These are phyloP conservation scores for Danio tinwini DNA, from an alignment of 2,797 vertebrate genomes.

Conservation along the genomic window DNA sequence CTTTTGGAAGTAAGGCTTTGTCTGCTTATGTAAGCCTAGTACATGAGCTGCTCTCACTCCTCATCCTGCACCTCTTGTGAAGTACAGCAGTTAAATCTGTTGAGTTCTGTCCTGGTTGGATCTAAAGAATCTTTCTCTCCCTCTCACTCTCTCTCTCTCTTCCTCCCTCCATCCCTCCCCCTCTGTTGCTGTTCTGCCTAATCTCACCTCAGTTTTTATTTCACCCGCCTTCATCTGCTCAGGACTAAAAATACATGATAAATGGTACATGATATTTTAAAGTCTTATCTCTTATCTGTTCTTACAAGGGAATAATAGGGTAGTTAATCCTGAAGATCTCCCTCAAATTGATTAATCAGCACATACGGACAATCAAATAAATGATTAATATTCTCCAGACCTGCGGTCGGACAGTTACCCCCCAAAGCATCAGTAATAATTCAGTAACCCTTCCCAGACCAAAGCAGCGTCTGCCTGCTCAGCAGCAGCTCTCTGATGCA, in stretches of 20 bases:
- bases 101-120: constrained; percentile 41
- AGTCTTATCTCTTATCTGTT: constrained; percentile 84
- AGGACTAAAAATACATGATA: constrained; percentile 88
- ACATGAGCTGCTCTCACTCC: constrained; percentile 57
- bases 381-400: constrained; percentile 85
- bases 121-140: constrained; percentile 57
- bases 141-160: constrained; percentile 21
- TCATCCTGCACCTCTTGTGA: constrained; percentile 52
- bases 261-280: constrained; percentile 88
- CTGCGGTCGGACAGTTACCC: constrained; percentile 80
- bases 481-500: constrained; percentile 75
- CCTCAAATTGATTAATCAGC: constrained; percentile 88
- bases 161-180: constrained; percentile 15
- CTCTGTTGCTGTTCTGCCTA: constrained; percentile 74
- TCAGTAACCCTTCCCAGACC: constrained; percentile 82
- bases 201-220: constrained; percentile 85
- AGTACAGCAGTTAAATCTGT: constrained; percentile 56
- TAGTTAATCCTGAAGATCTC: constrained; percentile 86
- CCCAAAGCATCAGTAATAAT: constrained; percentile 85
- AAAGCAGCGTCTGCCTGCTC: constrained; percentile 75
- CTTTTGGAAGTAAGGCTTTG: constrained; percentile 23
- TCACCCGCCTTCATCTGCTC: constrained; percentile 80
- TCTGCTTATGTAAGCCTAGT: constrained; percentile 64
- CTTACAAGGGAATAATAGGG: constrained; percentile 84
- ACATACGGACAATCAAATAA: constrained; percentile 87